Percentiles rank a stretch among this genome's conserved stretches.
These are phyloP conservation scores for Megalonaias nervosa DNA, from an alignment of 1,140 invertebrate genomes.

Conservation along the genomic window DNA sequence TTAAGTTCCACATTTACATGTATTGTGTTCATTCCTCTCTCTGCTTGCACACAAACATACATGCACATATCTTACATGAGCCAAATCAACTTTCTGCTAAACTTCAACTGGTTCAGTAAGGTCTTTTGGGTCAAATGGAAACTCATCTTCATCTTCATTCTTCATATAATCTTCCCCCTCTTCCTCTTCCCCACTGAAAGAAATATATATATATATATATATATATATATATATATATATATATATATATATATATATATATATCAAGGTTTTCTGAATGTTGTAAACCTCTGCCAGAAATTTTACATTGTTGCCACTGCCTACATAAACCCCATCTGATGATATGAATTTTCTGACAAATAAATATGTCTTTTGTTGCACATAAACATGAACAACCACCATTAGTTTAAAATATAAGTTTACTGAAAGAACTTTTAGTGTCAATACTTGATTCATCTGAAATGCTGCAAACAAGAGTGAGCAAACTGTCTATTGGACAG, in stretches of 20 bases:
- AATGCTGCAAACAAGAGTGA: too few species aligned
- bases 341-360: not conserved
- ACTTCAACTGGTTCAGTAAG: slow-evolving; percentile 66
- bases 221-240: too few species aligned
- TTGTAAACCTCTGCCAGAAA: not conserved
- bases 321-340: not conserved
- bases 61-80: not conserved
- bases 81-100: slow-evolving; percentile 19
- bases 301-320: not conserved
- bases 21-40: too few species aligned
- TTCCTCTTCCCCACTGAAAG: slow-evolving; percentile 34
- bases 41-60: too few species aligned
- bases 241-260: too few species aligned
- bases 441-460: too few species aligned
- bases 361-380: not conserved
- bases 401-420: not conserved
- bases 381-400: not conserved
- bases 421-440: too few species aligned
- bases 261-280: not conserved
- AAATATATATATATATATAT: too few species aligned
- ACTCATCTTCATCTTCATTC: slow-evolving; percentile 46
- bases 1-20: too few species aligned
- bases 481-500: too few species aligned
- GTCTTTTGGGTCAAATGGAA: slow-evolving; percentile 64
- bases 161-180: slow-evolving; percentile 41